These are phyloP conservation scores for Panthera tigris DNA, from an alignment of 2,113 vertebrate genomes.

Conservation along the genomic window DNA sequence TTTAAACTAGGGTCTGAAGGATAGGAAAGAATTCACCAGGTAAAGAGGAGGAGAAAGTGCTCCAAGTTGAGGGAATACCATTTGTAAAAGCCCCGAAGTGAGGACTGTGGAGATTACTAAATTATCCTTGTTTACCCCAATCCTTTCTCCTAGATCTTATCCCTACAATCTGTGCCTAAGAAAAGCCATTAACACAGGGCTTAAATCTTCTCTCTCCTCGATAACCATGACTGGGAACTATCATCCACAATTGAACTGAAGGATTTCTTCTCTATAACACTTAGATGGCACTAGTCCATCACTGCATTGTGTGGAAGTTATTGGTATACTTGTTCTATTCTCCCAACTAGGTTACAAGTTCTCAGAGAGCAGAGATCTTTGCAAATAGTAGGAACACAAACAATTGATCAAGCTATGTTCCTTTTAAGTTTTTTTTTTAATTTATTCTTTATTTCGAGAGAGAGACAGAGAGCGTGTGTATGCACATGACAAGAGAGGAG, in stretches of 20 bases:
- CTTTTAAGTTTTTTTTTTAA: too few relatives aligned
- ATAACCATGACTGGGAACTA: background rate
- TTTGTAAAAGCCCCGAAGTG: background rate
- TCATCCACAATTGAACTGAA: background rate
- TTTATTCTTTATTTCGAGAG: too few relatives aligned
- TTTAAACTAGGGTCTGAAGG: background rate
- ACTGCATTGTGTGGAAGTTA: background rate
- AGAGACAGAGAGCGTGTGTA: too few relatives aligned
- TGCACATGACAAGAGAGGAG: too few relatives aligned
- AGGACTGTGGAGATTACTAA: background rate
- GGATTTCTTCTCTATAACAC: background rate
- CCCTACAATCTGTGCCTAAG: background rate
- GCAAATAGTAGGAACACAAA: background rate
- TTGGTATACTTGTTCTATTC: background rate
- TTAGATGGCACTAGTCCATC: background rate
- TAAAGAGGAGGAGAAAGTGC: background rate
- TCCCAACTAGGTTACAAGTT: background rate
- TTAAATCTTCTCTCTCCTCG: background rate
- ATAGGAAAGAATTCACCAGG: background rate
- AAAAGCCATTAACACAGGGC: background rate
- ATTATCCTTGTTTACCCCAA: background rate
- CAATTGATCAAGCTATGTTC: background rate
- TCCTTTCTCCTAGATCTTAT: background rate
- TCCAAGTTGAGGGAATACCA: background rate
- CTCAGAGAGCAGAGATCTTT: background rate